These are phyloP conservation scores for Aphelenchoides avenae DNA, from an alignment of 1,140 invertebrate species.

Conservation along the genomic window DNA sequence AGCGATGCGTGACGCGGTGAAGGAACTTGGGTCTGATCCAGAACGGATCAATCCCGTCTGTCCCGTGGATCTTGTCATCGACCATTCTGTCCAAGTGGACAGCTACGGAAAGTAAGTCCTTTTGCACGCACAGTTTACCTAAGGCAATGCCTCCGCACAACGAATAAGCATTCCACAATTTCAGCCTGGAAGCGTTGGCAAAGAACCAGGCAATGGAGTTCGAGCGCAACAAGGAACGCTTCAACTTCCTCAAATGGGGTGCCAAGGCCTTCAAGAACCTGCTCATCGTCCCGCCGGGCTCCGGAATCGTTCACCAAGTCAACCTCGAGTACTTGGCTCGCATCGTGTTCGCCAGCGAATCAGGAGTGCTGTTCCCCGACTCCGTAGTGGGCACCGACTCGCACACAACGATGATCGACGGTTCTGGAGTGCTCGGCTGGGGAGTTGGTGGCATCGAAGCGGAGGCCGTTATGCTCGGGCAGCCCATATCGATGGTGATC, in stretches of 20 bases:
- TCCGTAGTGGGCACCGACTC: slow-evolving; percentile 97
- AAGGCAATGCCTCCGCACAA: too few relatives aligned
- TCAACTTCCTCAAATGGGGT: slow-evolving; percentile 72
- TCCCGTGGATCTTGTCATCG: slow-evolving; percentile 93
- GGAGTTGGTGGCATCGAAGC: slow-evolving; percentile 68
- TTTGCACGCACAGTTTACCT: neutral
- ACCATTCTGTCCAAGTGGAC: slow-evolving; percentile 96
- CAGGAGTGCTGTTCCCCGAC: slow-evolving; percentile 74
- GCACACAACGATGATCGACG: slow-evolving; percentile 83
- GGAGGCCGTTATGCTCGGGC: slow-evolving; percentile 73
- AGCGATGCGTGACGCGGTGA: slow-evolving; percentile 92
- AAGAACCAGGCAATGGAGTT: slow-evolving; percentile 95
- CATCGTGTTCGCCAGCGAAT: slow-evolving; percentile 77
- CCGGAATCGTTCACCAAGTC: slow-evolving; percentile 95
- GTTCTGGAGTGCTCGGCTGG: slow-evolving; percentile 71
- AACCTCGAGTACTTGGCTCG: slow-evolving; percentile 66
- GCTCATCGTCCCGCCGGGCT: slow-evolving; percentile 93
- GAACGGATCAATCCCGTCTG: slow-evolving; percentile 93
- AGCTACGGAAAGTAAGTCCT: slow-evolving; percentile 75
- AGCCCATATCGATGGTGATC: slow-evolving; percentile 90
- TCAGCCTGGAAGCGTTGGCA: slow-evolving; percentile 76
- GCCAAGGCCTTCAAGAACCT: slow-evolving; percentile 90
- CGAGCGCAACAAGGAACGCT: slow-evolving; percentile 89
- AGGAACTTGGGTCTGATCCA: slow-evolving; percentile 77
- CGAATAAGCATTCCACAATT: slow-evolving; percentile 1